Conservation (phyloP, 1,140 invertebrate genomes). For the Bombus superbus region DNA sequence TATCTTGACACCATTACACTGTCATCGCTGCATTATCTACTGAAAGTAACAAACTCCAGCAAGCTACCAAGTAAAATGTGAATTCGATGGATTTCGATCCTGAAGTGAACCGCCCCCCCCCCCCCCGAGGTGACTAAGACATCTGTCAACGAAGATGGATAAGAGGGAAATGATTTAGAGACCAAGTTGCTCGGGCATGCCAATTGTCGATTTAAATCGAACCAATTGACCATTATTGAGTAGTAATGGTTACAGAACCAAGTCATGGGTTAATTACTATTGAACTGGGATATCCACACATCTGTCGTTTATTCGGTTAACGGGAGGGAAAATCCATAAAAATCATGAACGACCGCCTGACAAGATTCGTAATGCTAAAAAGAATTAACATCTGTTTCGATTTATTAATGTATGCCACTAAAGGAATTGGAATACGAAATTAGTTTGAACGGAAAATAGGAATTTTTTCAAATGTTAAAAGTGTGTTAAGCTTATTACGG, state of each 20-base stretch:
- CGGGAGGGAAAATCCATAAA: not conserved
- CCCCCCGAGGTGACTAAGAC: not conserved
- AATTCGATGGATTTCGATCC: not conserved
- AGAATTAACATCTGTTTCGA: too few relatives aligned
- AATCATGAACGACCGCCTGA: not conserved
- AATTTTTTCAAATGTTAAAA: not conserved
- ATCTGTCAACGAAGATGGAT: not conserved
- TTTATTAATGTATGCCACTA: too few relatives aligned
- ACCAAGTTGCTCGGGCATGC: slow-evolving; percentile 21
- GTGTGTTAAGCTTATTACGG: too few relatives aligned
- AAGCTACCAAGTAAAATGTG: not conserved
- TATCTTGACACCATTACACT: not conserved
- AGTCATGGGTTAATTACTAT: slow-evolving; percentile 43
- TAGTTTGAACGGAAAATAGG: not conserved
- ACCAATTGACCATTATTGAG: slow-evolving; percentile 37
- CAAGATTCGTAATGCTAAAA: not conserved
- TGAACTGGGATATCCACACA: not conserved
- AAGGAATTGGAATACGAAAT: too few relatives aligned
- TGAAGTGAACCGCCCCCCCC: too few relatives aligned
- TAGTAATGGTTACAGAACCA: slow-evolving; percentile 22
- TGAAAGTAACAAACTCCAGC: not conserved
- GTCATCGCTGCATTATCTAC: not conserved
- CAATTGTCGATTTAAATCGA: slow-evolving; percentile 56
- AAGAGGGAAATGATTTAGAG: slow-evolving; percentile 13
- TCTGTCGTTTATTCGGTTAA: not conserved